phyloP scores from a whole-genome alignment of 2,113 vertebrate genomes.

The Chaetodon auriga region DNA sequence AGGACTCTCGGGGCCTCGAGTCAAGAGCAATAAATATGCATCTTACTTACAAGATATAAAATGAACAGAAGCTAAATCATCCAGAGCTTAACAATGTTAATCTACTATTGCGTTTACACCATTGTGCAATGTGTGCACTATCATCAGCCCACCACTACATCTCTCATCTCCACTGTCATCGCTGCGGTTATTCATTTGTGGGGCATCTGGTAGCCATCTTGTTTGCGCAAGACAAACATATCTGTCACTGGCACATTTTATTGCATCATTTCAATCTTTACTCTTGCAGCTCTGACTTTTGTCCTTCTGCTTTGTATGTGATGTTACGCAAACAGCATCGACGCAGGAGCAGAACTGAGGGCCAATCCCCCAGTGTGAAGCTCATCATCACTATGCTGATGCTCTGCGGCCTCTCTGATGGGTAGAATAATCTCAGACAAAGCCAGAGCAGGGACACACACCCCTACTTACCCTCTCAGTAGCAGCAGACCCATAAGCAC shows the following conservation, averaged over 20 bases:
- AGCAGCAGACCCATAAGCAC: constrained; percentile 5
- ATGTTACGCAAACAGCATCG: not conserved
- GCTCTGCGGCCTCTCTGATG: constrained; percentile 32
- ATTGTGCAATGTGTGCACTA: not conserved
- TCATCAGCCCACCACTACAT: not conserved
- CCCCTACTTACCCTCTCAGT: not conserved
- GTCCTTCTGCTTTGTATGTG: not conserved
- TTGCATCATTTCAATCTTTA: not conserved
- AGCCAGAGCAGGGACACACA: not conserved
- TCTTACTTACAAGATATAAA: not conserved
- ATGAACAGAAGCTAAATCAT: not conserved
- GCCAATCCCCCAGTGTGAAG: constrained; percentile 2
- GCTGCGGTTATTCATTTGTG: not conserved
- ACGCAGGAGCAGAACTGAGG: not conserved
- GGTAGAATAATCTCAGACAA: constrained; percentile 50
- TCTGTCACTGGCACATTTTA: not conserved
- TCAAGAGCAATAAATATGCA: not conserved
- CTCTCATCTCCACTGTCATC: constrained; percentile 6
- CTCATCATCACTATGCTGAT: constrained; percentile 40
- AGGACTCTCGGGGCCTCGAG: not conserved
- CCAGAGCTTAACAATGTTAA: not conserved
- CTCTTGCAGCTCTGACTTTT: not conserved
- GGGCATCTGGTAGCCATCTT: not conserved
- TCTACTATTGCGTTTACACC: not conserved
- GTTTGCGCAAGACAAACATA: constrained; percentile 6